Percentiles rank a stretch among this genome's conserved stretches.
These are phyloP conservation scores for Porites evermanni DNA, from an alignment of 92 coral and sea anemone genomes.

Conservation along the genomic window DNA sequence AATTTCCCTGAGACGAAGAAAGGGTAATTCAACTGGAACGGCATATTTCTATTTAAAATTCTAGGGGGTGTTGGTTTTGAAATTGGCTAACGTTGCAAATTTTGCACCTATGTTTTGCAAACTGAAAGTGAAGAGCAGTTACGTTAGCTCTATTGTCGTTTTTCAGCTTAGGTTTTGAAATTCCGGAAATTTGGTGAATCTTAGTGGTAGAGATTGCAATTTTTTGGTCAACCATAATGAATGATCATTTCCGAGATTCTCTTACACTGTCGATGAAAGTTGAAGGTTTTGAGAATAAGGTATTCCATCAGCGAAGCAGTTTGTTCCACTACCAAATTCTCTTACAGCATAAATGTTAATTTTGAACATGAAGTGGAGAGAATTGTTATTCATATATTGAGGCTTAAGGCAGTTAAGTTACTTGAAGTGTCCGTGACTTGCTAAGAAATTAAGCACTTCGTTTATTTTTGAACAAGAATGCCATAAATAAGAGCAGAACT, in stretches of 20 bases:
- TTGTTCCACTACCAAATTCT: not conserved
- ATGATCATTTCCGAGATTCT: not conserved
- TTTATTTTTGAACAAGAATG: not conserved
- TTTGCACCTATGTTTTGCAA: not conserved
- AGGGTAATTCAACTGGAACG: not conserved
- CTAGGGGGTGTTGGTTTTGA: slow-evolving; percentile 1
- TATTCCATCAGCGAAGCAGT: not conserved
- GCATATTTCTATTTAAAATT: not conserved
- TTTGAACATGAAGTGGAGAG: slow-evolving; percentile 13
- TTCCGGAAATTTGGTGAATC: not conserved
- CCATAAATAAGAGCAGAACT: slow-evolving; percentile 26
- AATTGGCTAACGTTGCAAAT: not conserved
- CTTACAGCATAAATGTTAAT: slow-evolving; percentile 1
- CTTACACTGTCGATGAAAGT: not conserved
- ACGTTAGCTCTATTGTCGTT: not conserved
- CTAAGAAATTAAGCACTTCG: slow-evolving; percentile 8
- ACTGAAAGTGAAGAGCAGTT: not conserved
- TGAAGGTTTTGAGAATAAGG: not conserved
- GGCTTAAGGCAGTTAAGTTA: not conserved
- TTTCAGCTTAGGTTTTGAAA: not conserved
- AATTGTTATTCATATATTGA: slow-evolving; percentile 2
- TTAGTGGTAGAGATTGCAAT: not conserved
- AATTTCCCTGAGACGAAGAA: slow-evolving; percentile 6
- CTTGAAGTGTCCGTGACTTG: not conserved
- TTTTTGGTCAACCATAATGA: not conserved